phyloP scores from a whole-genome alignment of 1,140 invertebrate genomes.

The Bombus waltoni region DNA sequence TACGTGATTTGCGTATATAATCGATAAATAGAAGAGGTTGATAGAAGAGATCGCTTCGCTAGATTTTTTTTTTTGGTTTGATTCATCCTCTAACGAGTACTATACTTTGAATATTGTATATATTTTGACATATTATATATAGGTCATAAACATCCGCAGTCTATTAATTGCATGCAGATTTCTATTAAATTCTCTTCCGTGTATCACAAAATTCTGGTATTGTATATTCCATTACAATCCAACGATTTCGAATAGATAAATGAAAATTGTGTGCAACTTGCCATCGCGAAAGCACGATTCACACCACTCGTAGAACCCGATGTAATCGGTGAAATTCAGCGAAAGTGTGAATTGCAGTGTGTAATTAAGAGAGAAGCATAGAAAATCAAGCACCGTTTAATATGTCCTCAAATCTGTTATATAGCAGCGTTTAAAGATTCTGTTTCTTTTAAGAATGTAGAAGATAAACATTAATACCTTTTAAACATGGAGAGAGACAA shows the following conservation, averaged over 20 bases:
- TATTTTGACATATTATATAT: too few relatives aligned
- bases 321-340: constrained; percentile 45
- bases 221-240: background rate
- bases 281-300: background rate
- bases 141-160: too few relatives aligned
- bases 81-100: too few relatives aligned
- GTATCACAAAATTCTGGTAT: background rate
- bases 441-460: background rate
- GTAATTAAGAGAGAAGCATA: constrained; percentile 1
- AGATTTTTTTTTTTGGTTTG: too few relatives aligned
- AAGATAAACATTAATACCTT: background rate
- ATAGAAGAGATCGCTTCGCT: too few relatives aligned
- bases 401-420: background rate
- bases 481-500: background rate
- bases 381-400: background rate
- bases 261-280: background rate
- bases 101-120: too few relatives aligned
- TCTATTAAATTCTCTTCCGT: too few relatives aligned
- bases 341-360: constrained; percentile 28
- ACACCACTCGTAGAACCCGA: constrained; percentile 6
- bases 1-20: too few relatives aligned
- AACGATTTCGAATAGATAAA: background rate
- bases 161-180: too few relatives aligned
- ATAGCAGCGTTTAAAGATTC: background rate
- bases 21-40: too few relatives aligned